These are phyloP conservation scores for Alcis repandata DNA, from an alignment of 2,888 invertebrate genomes.

Conservation along the genomic window DNA sequence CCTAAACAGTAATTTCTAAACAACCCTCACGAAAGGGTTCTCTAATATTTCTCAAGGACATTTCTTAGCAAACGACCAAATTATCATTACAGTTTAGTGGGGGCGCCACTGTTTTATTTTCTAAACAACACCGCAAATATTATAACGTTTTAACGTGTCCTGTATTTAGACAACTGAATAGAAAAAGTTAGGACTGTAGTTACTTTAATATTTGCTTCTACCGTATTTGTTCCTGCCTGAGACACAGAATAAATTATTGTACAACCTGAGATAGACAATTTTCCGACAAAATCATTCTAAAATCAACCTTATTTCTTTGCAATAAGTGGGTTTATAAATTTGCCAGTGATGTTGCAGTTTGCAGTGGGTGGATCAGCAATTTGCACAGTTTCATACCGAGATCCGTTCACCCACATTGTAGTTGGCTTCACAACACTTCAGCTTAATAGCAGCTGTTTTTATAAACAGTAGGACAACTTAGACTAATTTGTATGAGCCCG, in stretches of 20 bases:
- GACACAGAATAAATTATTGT: too few relatives aligned
- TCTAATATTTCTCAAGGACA: background rate
- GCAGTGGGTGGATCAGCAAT: constrained; percentile 28
- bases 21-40: constrained; percentile 1
- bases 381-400: constrained; percentile 30
- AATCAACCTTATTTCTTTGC: constrained; percentile 4
- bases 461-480: constrained; percentile 21
- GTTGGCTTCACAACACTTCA: constrained; percentile 26
- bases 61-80: background rate
- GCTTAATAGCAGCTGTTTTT: background rate
- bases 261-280: background rate
- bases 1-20: too few relatives aligned
- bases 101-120: background rate
- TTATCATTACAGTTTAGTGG: background rate
- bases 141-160: background rate
- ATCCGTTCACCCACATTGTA: constrained; percentile 31
- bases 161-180: background rate
- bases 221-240: background rate
- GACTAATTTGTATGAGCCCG: background rate
- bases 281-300: background rate
- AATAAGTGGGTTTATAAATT: background rate
- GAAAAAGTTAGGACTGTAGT: background rate
- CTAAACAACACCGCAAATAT: background rate
- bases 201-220: background rate
- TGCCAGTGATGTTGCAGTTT: background rate